Base-by-base conservation (phyloP, 2,888 invertebrate species). In the Hermaeophaga mercurialis region DNA sequence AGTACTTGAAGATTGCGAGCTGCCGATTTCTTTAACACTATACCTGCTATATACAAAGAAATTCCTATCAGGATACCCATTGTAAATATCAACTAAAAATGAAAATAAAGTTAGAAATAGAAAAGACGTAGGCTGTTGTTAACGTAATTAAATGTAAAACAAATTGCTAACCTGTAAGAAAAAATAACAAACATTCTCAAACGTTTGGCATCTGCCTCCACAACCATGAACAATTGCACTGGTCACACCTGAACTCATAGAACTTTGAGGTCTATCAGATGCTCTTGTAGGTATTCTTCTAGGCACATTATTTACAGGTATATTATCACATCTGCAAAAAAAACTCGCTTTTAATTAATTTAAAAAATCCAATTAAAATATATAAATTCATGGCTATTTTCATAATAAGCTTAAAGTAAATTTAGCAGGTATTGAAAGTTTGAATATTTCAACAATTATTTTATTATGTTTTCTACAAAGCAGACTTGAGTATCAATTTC, bases 151-250 rank as follows among this genome's bases (percentile, higher is more conserved):
- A n/a, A n/a, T 15, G 12, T 22, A 22, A 22, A 5, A 22, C 7
- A 22, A 26, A 34, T 33, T 19, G 62, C 63, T 66, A 70, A 86
- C 86, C 81, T 86, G 85, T 69, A 87, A 79, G 70, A 86, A 84
- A 74, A 86, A 85, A 75, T 86, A 86, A 78, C 86, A 87, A 66
- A 86, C 84, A 79, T 85, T 86, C 80, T 87, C 86, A 79, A 85
- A 85, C 62, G 84, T 85, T 61, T 85, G 84, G 64, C 87, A 87
- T 71, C 85, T 85, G 3, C 87, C 87, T 8, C 86, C 86, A 73
- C 87, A 87, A 17, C 86, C 86, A 60, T 85, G 84, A 57, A 85
- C 83, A 14, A 39, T 43, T 46, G 83, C 82, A 57, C 76, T 77
- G 15, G 76, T 73, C 11, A 78, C 74, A 8, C 71, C 75, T 2